Percentiles rank a stretch among this genome's conserved stretches.
Evolutionary conservation across 1,140 invertebrate species (phyloP).

Genomic region (Drosophila aff.): DNA sequence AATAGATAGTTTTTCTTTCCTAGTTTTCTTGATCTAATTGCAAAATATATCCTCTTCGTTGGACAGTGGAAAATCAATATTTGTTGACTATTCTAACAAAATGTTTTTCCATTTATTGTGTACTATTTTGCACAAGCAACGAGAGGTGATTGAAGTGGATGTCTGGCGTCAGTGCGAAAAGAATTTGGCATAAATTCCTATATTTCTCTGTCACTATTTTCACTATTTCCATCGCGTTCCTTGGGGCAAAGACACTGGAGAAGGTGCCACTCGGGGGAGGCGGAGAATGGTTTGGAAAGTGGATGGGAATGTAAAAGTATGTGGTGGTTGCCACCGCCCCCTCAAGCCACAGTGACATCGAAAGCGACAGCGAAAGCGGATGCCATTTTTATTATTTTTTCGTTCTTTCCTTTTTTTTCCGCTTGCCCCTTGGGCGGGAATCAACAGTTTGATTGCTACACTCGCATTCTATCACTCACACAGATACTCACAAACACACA

Average conservation of each 20-base stretch:
- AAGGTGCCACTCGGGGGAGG: constrained; percentile 4
- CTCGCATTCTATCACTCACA: constrained; percentile 34
- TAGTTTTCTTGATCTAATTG: not conserved
- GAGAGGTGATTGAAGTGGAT: constrained; percentile 33
- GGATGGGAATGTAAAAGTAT: constrained; percentile 1
- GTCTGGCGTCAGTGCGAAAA: constrained; percentile 29
- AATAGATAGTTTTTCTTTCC: not conserved
- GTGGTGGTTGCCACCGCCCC: not conserved
- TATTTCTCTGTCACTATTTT: constrained; percentile 12
- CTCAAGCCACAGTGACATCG: constrained; percentile 1
- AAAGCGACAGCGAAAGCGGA: constrained; percentile 38
- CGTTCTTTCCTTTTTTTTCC: not conserved
- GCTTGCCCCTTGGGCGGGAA: constrained; percentile 47
- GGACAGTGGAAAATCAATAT: not conserved
- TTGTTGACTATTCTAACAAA: not conserved
- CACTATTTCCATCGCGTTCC: constrained; percentile 19
- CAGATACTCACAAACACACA: constrained; percentile 8
- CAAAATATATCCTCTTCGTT: not conserved
- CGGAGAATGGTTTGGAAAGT: not conserved
- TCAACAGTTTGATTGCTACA: constrained; percentile 70
- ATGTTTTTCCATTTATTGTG: not conserved
- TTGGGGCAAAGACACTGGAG: constrained; percentile 28
- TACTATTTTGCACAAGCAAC: not conserved
- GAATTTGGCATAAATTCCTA: constrained; percentile 52
- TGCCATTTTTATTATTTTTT: constrained; percentile 55